phyloP scores from a whole-genome alignment of 2,888 invertebrate species.

The Monopis laevigella region DNA sequence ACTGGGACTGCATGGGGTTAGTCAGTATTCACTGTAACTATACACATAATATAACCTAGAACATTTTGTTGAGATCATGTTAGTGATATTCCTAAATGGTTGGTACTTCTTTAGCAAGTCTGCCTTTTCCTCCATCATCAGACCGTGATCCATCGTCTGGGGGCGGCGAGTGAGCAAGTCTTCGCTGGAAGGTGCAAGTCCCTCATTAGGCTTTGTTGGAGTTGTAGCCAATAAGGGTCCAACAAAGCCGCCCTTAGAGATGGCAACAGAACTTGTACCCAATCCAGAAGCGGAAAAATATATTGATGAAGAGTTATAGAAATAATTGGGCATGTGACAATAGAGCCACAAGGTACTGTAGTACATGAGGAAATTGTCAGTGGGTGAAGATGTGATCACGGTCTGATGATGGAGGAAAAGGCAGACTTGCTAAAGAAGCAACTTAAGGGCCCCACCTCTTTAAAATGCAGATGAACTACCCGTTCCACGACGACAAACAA shows the following conservation, averaged over 20 bases:
- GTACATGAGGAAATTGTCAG: constrained; percentile 4
- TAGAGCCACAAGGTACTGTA: neutral
- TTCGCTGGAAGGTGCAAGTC: too few species aligned
- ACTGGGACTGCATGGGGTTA: neutral
- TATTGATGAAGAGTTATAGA: neutral
- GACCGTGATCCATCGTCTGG: too few species aligned
- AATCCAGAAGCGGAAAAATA: neutral
- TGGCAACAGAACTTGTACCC: neutral
- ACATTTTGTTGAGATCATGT: neutral
- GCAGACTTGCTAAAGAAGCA: neutral
- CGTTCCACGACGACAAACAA: neutral
- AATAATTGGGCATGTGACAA: neutral
- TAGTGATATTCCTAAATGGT: too few species aligned
- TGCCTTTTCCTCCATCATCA: constrained; percentile 4
- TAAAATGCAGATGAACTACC: neutral
- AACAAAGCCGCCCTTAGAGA: neutral
- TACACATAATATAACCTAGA: neutral
- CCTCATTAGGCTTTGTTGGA: too few species aligned
- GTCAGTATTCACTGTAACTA: neutral
- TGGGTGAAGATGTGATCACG: neutral
- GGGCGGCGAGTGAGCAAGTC: too few species aligned
- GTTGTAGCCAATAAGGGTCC: too few species aligned
- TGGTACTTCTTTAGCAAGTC: constrained; percentile 1
- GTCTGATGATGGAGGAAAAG: constrained; percentile 7
- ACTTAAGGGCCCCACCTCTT: constrained; percentile 1